Percentiles rank a stretch among this genome's conserved stretches.
Evolutionary conservation across 2,113 vertebrate species (phyloP).

Genomic region (Aegithalos caudatus): DNA sequence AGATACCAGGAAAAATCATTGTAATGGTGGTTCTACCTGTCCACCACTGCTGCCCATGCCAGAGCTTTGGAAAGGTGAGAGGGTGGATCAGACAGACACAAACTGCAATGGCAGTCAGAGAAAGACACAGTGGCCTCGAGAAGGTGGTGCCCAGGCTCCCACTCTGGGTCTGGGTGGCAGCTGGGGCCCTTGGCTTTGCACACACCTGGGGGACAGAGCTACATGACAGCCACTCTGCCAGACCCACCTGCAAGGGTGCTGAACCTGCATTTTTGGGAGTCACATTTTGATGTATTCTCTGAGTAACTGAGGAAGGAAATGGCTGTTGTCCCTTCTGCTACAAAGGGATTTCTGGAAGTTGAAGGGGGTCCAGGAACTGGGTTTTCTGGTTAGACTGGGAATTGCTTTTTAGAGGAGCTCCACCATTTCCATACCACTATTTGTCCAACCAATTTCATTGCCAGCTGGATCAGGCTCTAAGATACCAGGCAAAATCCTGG

Average conservation of each 20-base stretch:
- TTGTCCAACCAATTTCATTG: not conserved
- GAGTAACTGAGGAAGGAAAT: not conserved
- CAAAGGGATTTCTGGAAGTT: not conserved
- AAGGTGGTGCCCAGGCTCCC: not conserved
- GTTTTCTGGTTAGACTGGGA: not conserved
- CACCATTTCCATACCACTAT: not conserved
- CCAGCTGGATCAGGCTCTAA: not conserved
- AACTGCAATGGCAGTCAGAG: not conserved
- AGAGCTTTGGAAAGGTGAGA: not conserved
- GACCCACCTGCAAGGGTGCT: not conserved
- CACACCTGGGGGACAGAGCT: not conserved
- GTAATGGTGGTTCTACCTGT: rapidly evolving
- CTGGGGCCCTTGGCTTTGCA: not conserved
- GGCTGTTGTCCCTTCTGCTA: not conserved
- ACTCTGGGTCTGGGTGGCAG: not conserved
- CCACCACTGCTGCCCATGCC: not conserved
- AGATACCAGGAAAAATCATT: rapidly evolving
- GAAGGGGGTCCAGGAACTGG: not conserved
- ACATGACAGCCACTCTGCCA: not conserved
- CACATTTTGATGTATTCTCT: not conserved
- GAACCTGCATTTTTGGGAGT: not conserved
- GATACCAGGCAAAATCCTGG: not conserved
- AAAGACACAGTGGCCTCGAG: rapidly evolving
- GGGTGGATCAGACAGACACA: not conserved
- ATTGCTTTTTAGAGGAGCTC: not conserved